Evolutionary conservation across 2,888 invertebrate genomes (phyloP).

Genomic region (Empis livida): DNA sequence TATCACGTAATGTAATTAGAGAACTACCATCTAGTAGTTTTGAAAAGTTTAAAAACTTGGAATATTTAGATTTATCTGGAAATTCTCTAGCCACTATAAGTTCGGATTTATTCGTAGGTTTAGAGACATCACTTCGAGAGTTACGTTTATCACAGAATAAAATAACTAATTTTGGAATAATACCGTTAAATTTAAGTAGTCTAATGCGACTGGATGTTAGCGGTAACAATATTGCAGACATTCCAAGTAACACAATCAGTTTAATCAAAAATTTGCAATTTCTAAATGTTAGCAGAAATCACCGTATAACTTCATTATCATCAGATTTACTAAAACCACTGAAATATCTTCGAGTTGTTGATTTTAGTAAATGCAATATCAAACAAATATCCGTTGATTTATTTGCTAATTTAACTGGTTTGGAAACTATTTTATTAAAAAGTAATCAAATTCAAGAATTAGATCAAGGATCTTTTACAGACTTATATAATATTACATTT

Average conservation of each 20-base stretch:
- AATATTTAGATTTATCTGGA: slow-evolving; percentile 61
- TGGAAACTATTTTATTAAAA: slow-evolving; percentile 54
- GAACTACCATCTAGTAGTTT: slow-evolving; percentile 74
- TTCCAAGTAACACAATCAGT: slow-evolving; percentile 54
- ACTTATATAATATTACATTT: slow-evolving; percentile 56
- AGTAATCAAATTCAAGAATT: slow-evolving; percentile 66
- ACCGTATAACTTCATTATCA: slow-evolving; percentile 49
- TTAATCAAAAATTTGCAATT: slow-evolving; percentile 52
- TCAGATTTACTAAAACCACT: slow-evolving; percentile 58
- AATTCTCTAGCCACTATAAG: slow-evolving; percentile 61
- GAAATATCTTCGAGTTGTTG: slow-evolving; percentile 51
- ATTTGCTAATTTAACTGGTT: slow-evolving; percentile 49
- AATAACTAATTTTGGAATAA: slow-evolving; percentile 51
- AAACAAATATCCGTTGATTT: slow-evolving; percentile 60
- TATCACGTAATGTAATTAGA: slow-evolving; percentile 74
- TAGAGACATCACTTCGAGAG: slow-evolving; percentile 58
- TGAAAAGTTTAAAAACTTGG: slow-evolving; percentile 58
- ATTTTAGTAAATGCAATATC: slow-evolving; percentile 61
- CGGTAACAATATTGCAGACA: slow-evolving; percentile 61
- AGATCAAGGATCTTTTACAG: slow-evolving; percentile 61
- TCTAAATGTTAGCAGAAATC: slow-evolving; percentile 65
- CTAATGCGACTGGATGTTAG: slow-evolving; percentile 63
- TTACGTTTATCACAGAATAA: slow-evolving; percentile 63
- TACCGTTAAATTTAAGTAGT: slow-evolving; percentile 48
- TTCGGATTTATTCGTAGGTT: slow-evolving; percentile 60